phyloP scores from a whole-genome alignment of 2,888 invertebrate species.

The Leucozona laternaria region DNA sequence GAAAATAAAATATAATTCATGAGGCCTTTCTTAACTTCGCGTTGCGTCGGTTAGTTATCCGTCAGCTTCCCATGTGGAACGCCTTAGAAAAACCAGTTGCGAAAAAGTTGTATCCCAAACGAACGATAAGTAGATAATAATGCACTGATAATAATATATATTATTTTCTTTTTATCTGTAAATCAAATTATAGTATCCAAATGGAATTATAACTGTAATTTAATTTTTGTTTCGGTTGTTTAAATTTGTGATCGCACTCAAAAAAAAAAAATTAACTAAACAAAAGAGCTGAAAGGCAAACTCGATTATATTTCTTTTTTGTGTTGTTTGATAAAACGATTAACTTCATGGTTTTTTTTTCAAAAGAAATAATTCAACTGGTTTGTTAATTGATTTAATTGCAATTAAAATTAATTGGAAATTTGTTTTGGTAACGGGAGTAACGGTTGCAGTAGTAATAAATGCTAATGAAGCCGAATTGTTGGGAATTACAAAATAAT shows the following conservation, averaged over 20 bases:
- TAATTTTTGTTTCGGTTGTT: background rate
- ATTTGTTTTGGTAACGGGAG: background rate
- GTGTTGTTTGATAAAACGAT: background rate
- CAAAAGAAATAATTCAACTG: background rate
- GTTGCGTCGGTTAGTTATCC: background rate
- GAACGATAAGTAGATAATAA: slow-evolving; percentile 8
- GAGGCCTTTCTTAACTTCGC: background rate
- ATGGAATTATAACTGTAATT: background rate
- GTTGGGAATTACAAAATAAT: background rate
- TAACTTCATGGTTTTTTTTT: background rate
- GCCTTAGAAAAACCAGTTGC: slow-evolving; percentile 19
- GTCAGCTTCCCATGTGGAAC: slow-evolving; percentile 32
- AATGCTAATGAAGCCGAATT: background rate
- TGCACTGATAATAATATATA: slow-evolving; percentile 31
- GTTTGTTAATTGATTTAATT: background rate
- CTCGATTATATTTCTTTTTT: slow-evolving; percentile 4
- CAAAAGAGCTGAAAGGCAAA: slow-evolving; percentile 22
- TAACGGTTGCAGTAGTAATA: background rate
- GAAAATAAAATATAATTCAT: slow-evolving; percentile 25
- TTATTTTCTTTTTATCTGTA: slow-evolving; percentile 1
- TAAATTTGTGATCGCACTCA: background rate
- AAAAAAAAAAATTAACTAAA: background rate
- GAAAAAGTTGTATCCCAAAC: slow-evolving; percentile 4
- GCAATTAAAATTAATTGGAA: background rate
- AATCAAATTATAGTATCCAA: slow-evolving; percentile 3